phyloP scores from a whole-genome alignment of 2,113 vertebrate species.

The Microtus ochrogaster region DNA sequence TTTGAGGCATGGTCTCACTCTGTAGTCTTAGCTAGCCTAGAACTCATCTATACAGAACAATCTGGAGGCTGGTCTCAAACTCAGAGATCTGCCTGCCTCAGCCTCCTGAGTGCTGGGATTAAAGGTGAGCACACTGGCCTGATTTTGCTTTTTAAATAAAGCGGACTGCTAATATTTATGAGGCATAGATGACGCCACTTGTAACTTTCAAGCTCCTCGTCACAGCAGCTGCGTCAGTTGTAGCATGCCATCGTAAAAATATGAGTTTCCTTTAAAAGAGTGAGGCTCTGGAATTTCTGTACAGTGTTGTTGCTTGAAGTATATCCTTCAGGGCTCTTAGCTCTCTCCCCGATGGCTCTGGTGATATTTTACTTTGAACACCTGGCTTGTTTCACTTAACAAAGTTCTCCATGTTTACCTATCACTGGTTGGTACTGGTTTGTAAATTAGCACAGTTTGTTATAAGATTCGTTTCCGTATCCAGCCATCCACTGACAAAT shows the following conservation, averaged over 20 bases:
- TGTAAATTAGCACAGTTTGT: background rate
- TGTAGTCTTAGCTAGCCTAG: background rate
- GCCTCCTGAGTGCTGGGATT: background rate
- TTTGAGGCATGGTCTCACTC: background rate
- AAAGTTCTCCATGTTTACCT: background rate
- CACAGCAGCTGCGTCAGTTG: background rate
- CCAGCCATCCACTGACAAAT: background rate
- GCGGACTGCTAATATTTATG: background rate
- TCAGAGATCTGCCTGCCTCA: background rate
- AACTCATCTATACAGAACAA: background rate
- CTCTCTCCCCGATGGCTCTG: background rate
- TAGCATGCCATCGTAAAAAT: too few relatives aligned
- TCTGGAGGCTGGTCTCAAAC: background rate
- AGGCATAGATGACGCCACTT: background rate
- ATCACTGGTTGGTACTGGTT: background rate
- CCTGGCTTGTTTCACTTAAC: background rate
- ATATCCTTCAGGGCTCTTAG: background rate
- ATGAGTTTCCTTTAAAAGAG: background rate
- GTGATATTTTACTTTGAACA: background rate
- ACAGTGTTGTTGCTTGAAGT: background rate
- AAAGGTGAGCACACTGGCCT: background rate
- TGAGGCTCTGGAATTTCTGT: background rate
- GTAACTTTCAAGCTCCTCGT: background rate
- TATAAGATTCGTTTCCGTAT: background rate
- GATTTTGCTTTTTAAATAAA: background rate